A percentile compares a stretch with the other conserved stretches of the same genome.
These are phyloP conservation scores for Cheirogaleus major DNA, from an alignment of 2,797 vertebrate species.

Conservation along the genomic window DNA sequence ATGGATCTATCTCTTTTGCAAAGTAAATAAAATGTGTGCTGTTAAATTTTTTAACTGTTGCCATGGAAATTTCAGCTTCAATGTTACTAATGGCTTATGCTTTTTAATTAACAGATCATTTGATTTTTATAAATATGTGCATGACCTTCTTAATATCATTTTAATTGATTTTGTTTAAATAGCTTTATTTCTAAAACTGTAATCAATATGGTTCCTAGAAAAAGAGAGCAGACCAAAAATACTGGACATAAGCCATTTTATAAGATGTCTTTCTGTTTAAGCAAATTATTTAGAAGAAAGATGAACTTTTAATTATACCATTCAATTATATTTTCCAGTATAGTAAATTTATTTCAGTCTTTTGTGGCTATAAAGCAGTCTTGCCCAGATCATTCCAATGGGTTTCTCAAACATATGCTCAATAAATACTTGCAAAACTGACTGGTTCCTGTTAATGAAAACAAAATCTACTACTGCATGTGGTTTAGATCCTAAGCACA, in stretches of 20 bases:
- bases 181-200: slow-evolving; percentile 73
- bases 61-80: slow-evolving; percentile 80
- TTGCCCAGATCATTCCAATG: slow-evolving; percentile 16
- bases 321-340: slow-evolving; percentile 70
- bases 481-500: neutral
- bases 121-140: slow-evolving; percentile 82
- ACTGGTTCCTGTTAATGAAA: slow-evolving; percentile 15
- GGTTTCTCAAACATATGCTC: slow-evolving; percentile 53
- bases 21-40: slow-evolving; percentile 83
- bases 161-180: slow-evolving; percentile 81
- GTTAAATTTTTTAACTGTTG: slow-evolving; percentile 78
- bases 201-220: slow-evolving; percentile 75
- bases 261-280: slow-evolving; percentile 69
- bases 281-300: slow-evolving; percentile 62
- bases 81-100: slow-evolving; percentile 76
- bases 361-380: slow-evolving; percentile 35
- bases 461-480: neutral
- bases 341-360: slow-evolving; percentile 67
- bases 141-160: slow-evolving; percentile 81
- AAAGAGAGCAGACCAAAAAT: slow-evolving; percentile 71
- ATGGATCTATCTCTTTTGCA: slow-evolving; percentile 75
- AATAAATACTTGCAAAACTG: slow-evolving; percentile 44
- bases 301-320: slow-evolving; percentile 67
- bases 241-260: slow-evolving; percentile 55
- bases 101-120: slow-evolving; percentile 84